Conservation (phyloP, 2,888 invertebrate genomes). For the Platycheirus albimanus region DNA sequence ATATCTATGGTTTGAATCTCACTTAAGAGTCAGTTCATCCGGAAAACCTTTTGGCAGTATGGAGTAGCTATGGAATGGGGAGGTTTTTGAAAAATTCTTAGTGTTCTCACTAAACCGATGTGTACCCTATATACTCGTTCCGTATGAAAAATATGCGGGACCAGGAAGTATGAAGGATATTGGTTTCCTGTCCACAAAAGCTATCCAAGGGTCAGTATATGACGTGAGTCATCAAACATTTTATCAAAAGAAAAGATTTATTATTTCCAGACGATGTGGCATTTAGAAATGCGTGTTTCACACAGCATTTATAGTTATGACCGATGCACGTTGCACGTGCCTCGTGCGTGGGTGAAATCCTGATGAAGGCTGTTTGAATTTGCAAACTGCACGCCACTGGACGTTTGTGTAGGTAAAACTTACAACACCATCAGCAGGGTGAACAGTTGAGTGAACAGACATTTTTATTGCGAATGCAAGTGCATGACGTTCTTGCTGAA, state of each 20-base stretch:
- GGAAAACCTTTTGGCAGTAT: constrained; percentile 56
- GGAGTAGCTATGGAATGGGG: background rate
- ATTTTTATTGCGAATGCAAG: constrained; percentile 63
- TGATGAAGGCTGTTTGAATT: constrained; percentile 45
- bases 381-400: constrained; percentile 37
- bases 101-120: background rate
- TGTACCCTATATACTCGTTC: background rate
- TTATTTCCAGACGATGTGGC: constrained; percentile 49
- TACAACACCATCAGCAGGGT: constrained; percentile 18
- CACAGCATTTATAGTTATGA: constrained; percentile 6
- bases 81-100: constrained; percentile 8
- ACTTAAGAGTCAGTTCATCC: constrained; percentile 65
- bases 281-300: constrained; percentile 39
- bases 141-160: background rate
- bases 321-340: constrained; percentile 62
- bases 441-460: constrained; percentile 25
- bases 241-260: constrained; percentile 28
- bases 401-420: too few relatives aligned
- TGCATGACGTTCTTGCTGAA: constrained; percentile 61
- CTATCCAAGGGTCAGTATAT: constrained; percentile 9
- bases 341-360: constrained; percentile 62
- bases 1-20: constrained; percentile 61
- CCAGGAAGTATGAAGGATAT: constrained; percentile 19
- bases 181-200: constrained; percentile 31
- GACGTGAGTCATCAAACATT: constrained; percentile 43